Conservation (phyloP, 1,140 invertebrate genomes). For the Conus ventricosus region DNA sequence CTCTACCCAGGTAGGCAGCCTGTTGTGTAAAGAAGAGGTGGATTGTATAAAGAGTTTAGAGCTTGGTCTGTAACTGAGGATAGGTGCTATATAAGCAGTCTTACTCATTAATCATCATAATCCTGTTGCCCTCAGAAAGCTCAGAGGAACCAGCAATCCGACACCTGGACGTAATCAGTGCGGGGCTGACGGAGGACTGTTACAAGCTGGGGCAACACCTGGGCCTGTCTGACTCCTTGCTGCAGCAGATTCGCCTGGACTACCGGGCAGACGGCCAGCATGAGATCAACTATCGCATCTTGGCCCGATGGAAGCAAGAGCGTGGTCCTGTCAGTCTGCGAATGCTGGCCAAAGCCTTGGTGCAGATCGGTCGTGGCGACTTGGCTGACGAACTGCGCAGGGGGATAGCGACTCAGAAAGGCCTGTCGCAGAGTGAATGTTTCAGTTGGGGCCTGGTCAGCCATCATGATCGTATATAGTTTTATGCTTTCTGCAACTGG, state of each 20-base stretch:
- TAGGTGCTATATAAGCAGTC: too few relatives aligned
- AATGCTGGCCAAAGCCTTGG: slow-evolving; percentile 4
- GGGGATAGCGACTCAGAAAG: background rate
- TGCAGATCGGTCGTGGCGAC: slow-evolving; percentile 23
- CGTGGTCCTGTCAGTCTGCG: background rate
- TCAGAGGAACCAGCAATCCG: background rate
- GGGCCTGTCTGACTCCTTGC: background rate
- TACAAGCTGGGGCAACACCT: background rate
- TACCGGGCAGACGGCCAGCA: slow-evolving; percentile 21
- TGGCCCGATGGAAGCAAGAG: slow-evolving; percentile 14
- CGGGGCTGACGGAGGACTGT: slow-evolving; percentile 1
- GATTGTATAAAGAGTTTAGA: too few relatives aligned
- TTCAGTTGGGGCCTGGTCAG: too few relatives aligned
- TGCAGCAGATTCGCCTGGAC: slow-evolving; percentile 18
- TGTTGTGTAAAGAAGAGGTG: too few relatives aligned
- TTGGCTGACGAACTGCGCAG: slow-evolving; percentile 26
- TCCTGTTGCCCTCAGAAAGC: background rate
- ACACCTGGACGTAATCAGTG: slow-evolving; percentile 20
- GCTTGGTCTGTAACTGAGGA: too few relatives aligned
- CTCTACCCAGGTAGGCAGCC: too few relatives aligned
- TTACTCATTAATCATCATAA: too few relatives aligned
- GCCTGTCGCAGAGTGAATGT: background rate
- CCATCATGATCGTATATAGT: too few relatives aligned
- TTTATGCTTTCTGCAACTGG: too few relatives aligned
- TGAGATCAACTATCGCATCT: slow-evolving; percentile 31